A percentile compares a stretch with the other conserved stretches of the same genome.
Conservation (phyloP, 2,113 vertebrate species). For the Sterrhoptilus dennistouni region DNA sequence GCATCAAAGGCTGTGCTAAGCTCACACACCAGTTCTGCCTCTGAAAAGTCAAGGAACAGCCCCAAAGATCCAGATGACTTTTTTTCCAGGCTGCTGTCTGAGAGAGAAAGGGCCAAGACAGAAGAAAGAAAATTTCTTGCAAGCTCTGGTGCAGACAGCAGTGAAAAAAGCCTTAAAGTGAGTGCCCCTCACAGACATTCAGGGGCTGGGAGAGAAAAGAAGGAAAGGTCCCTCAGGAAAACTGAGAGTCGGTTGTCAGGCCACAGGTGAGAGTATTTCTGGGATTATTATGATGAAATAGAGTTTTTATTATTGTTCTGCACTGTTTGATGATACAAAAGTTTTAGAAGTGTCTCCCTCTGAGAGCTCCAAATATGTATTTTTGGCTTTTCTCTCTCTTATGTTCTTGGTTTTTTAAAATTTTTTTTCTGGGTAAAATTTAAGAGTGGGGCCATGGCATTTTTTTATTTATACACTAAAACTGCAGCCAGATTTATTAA, state of each 20-base stretch:
- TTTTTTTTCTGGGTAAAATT: not conserved
- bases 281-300: not conserved
- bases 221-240: not conserved
- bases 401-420: accelerated
- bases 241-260: not conserved
- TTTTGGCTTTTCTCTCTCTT: not conserved
- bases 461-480: not conserved
- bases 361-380: not conserved
- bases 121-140: not conserved
- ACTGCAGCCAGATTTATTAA: not conserved
- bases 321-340: not conserved
- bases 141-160: not conserved
- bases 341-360: not conserved
- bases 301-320: not conserved
- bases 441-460: accelerated
- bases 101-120: not conserved
- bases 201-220: constrained; percentile 48
- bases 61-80: not conserved
- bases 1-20: not conserved
- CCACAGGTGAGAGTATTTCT: constrained; percentile 66
- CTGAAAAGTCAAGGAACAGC: not conserved
- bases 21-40: not conserved
- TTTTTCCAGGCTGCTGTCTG: not conserved
- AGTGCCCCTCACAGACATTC: not conserved
- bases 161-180: not conserved